Percentiles rank a stretch among this genome's conserved stretches.
phyloP scores from a whole-genome alignment of 2,797 vertebrate genomes.

The Syndactyla subalaris region DNA sequence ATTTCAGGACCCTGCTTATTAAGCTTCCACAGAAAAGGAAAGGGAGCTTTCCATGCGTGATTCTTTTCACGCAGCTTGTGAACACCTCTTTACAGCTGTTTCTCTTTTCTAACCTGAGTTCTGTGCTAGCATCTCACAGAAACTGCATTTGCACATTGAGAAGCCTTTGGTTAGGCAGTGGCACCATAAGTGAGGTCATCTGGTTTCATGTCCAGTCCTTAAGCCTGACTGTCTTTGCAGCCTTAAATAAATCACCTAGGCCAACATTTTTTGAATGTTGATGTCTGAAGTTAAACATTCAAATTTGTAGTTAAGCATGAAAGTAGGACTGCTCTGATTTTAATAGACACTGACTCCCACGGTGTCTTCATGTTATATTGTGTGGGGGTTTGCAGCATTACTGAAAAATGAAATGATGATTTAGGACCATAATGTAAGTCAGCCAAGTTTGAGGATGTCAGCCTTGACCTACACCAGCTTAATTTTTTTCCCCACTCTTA shows the following conservation, averaged over 20 bases:
- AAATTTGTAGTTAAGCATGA: neutral
- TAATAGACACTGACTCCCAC: constrained; percentile 27
- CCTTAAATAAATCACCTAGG: neutral
- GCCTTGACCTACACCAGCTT: neutral
- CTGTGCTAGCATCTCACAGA: neutral
- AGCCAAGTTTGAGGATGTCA: neutral
- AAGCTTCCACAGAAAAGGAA: neutral
- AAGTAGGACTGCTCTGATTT: constrained; percentile 34
- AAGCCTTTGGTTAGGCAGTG: neutral
- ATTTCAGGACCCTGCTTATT: neutral
- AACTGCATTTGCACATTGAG: neutral
- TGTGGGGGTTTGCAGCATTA: neutral
- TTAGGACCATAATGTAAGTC: neutral
- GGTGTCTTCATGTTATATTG: neutral
- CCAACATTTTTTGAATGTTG: neutral
- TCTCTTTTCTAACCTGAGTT: neutral
- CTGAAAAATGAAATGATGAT: neutral
- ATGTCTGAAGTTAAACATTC: neutral
- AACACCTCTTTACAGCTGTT: neutral
- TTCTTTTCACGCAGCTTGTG: neutral
- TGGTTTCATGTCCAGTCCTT: neutral
- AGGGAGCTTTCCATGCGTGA: neutral
- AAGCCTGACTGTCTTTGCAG: neutral
- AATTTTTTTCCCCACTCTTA: neutral
- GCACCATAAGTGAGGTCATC: neutral